Conservation (phyloP, 2,888 invertebrate genomes). For the Pseudoips prasinana region DNA sequence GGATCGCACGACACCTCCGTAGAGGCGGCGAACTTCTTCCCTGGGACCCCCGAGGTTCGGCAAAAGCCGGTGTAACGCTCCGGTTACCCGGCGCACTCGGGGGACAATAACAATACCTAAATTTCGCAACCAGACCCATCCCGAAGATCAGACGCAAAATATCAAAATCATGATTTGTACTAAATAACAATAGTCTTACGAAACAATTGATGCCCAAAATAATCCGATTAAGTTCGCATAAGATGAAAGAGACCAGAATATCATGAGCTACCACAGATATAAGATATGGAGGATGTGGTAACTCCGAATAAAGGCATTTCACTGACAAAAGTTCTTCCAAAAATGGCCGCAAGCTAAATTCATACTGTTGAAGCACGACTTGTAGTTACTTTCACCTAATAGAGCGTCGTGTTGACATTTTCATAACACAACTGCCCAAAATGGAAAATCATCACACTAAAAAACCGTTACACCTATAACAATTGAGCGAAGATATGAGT, state of each 20-base stretch:
- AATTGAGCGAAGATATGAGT: too few species aligned
- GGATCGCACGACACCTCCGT: background rate
- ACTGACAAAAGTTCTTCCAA: conserved; percentile 19
- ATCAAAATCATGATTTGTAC: conserved; percentile 33
- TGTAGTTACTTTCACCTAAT: conserved; percentile 22
- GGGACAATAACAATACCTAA: conserved; percentile 19
- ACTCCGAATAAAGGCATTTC: conserved; percentile 14
- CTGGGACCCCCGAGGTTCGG: too few species aligned
- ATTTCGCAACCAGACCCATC: conserved; percentile 28
- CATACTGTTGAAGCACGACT: conserved; percentile 20
- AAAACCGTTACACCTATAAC: background rate
- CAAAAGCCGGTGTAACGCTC: too few species aligned
- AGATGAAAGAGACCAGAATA: conserved; percentile 19
- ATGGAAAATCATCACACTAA: conserved; percentile 1
- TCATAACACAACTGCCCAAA: background rate
- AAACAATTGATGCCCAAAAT: conserved; percentile 25
- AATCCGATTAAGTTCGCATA: conserved; percentile 30
- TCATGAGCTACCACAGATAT: conserved; percentile 12
- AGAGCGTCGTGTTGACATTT: conserved; percentile 3
- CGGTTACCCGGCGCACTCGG: too few species aligned
- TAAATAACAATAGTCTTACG: conserved; percentile 29
- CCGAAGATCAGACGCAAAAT: conserved; percentile 27
- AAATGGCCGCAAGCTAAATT: conserved; percentile 21
- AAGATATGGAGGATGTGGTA: conserved; percentile 8
- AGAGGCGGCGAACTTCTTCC: too few species aligned